phyloP scores from a whole-genome alignment of 2,888 invertebrate genomes.

The Phanerotoma sp. region DNA sequence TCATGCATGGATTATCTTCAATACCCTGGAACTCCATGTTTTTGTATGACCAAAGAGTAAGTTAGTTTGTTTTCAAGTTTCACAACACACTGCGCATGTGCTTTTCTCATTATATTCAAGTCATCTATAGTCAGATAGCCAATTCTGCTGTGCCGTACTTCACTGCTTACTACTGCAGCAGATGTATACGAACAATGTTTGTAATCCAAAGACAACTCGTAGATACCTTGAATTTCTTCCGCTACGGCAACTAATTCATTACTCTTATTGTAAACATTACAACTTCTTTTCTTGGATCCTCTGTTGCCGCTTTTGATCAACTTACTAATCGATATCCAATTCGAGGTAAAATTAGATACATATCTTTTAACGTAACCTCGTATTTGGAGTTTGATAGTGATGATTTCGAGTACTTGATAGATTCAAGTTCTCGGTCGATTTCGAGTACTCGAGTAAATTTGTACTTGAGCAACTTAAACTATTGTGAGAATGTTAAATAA shows the following conservation, averaged over 20 bases:
- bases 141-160: conserved; percentile 1
- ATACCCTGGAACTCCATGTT: conserved; percentile 28
- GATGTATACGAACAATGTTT: background rate
- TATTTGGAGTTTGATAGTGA: too few species aligned
- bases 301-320: background rate
- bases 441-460: too few species aligned
- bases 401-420: too few species aligned
- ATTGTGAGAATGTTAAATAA: too few species aligned
- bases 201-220: too few species aligned
- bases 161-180: background rate
- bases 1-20: conserved; percentile 49
- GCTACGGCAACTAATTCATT: background rate
- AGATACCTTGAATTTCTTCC: too few species aligned
- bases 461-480: too few species aligned
- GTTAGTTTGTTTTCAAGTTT: conserved; percentile 38
- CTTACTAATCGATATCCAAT: conserved; percentile 9
- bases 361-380: background rate
- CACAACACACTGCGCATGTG: conserved; percentile 32
- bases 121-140: background rate
- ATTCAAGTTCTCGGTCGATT: too few species aligned
- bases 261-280: background rate
- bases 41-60: conserved; percentile 30
- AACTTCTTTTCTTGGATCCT: background rate
- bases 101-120: background rate
- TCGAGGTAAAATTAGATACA: conserved; percentile 16